These are phyloP conservation scores for Ophiodon elongatus DNA, from an alignment of 2,113 vertebrate species.

Conservation along the genomic window DNA sequence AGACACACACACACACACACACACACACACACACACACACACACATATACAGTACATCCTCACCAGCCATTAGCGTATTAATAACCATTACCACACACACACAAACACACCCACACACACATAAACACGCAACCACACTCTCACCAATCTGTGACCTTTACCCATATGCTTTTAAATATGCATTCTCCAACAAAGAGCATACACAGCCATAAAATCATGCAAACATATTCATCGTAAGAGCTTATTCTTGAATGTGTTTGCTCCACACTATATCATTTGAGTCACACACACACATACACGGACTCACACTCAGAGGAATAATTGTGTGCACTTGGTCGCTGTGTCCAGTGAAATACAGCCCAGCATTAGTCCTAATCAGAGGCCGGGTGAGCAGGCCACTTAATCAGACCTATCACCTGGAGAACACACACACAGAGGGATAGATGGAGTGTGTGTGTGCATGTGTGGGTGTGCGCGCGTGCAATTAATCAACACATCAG, in stretches of 20 bases:
- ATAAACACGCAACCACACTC: neutral
- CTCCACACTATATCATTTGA: neutral
- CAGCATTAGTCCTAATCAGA: conserved; percentile 80
- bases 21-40: conserved; percentile 46
- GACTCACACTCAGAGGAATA: conserved; percentile 25
- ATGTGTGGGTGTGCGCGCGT: conserved; percentile 5
- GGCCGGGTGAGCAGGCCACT: conserved; percentile 71
- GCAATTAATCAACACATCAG: conserved; percentile 82
- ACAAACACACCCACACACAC: conserved; percentile 19
- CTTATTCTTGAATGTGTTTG: conserved; percentile 23
- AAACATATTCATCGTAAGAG: conserved; percentile 41
- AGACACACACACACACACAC: conserved; percentile 31
- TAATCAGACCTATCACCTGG: conserved; percentile 77
- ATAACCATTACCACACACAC: conserved; percentile 56
- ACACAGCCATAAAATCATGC: conserved; percentile 37
- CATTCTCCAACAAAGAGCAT: conserved; percentile 21
- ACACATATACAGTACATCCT: conserved; percentile 41
- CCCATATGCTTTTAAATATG: conserved; percentile 50
- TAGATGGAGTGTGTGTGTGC: conserved; percentile 25
- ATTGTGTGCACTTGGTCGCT: conserved; percentile 39
- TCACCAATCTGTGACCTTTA: conserved; percentile 69
- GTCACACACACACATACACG: neutral
- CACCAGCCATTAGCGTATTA: conserved; percentile 62
- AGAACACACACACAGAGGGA: conserved; percentile 50
- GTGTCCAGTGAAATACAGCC: conserved; percentile 68